Evolutionary conservation across 2,888 invertebrate species (phyloP).

Genomic region (Drosophila stalkeri): DNA sequence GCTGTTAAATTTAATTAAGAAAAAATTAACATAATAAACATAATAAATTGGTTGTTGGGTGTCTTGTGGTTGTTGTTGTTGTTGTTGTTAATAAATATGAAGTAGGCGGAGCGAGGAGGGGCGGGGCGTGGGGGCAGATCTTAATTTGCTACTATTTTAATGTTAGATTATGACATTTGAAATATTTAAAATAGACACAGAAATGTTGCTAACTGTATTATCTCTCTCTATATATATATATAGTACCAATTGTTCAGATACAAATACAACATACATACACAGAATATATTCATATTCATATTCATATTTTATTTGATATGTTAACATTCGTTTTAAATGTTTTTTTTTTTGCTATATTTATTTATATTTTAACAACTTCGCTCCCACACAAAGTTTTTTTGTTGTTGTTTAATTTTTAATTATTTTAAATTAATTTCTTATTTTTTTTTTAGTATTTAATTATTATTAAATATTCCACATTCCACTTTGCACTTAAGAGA

Average conservation of each 20-base stretch:
- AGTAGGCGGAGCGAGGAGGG: constrained; percentile 3
- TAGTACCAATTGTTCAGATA: constrained; percentile 43
- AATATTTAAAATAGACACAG: constrained; percentile 74
- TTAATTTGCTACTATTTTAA: constrained; percentile 32
- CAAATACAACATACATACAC: constrained; percentile 20
- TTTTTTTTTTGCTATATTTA: constrained; percentile 1
- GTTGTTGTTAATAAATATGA: constrained; percentile 53
- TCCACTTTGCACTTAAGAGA: constrained; percentile 51
- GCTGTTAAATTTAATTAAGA: constrained; percentile 42
- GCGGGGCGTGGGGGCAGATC: constrained; percentile 7
- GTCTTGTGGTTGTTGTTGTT: constrained; percentile 34
- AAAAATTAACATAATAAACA: constrained; percentile 8
- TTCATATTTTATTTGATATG: constrained; percentile 67
- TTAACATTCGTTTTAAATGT: constrained; percentile 69
- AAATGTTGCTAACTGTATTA: constrained; percentile 66
- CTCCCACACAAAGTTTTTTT: background rate
- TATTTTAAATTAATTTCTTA: background rate
- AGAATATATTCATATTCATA: constrained; percentile 19
- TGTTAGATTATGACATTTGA: constrained; percentile 64
- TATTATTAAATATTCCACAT: constrained; percentile 21
- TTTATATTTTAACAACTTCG: constrained; percentile 32
- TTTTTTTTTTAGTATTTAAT: background rate
- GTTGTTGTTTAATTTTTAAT: background rate
- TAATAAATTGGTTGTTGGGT: constrained; percentile 30
- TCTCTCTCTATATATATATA: background rate